Evolutionary conservation across 1,140 invertebrate species (phyloP).

Genomic region (Bombus pascuorum): DNA sequence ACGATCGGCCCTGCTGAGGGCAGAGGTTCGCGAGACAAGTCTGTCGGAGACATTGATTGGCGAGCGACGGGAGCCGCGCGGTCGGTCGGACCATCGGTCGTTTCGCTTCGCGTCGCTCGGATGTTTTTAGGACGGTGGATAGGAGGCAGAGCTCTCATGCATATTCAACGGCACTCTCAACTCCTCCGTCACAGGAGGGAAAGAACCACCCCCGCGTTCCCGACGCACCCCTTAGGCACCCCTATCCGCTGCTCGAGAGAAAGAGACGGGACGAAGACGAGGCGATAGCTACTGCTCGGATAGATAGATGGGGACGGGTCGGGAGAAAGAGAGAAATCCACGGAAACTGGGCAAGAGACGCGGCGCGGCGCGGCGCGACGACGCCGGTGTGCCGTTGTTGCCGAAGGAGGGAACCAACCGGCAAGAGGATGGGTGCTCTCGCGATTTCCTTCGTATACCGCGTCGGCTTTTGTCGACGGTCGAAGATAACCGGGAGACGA

Average conservation of each 20-base stretch:
- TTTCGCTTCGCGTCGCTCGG: slow-evolving; percentile 54
- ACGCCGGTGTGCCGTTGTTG: background rate
- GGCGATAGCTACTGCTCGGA: slow-evolving; percentile 51
- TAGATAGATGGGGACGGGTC: slow-evolving; percentile 27
- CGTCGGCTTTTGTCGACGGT: slow-evolving; percentile 62
- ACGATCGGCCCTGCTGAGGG: slow-evolving; percentile 5
- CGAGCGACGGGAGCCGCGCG: slow-evolving; percentile 70
- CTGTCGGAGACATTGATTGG: slow-evolving; percentile 80
- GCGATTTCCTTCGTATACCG: slow-evolving; percentile 71
- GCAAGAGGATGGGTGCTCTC: slow-evolving; percentile 62
- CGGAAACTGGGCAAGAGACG: slow-evolving; percentile 28
- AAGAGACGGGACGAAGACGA: slow-evolving; percentile 40
- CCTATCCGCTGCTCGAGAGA: slow-evolving; percentile 51
- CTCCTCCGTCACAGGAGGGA: slow-evolving; percentile 83
- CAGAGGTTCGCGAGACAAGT: slow-evolving; percentile 59
- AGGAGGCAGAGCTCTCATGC: slow-evolving; percentile 80
- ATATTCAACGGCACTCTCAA: slow-evolving; percentile 83
- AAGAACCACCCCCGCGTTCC: slow-evolving; percentile 78
- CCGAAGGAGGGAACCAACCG: slow-evolving; percentile 10
- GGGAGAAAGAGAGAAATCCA: slow-evolving; percentile 38
- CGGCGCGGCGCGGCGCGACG: slow-evolving; percentile 28
- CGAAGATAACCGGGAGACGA: slow-evolving; percentile 62
- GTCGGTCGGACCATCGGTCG: slow-evolving; percentile 63
- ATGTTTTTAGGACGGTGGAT: slow-evolving; percentile 83
- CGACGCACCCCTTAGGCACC: slow-evolving; percentile 60